Evolutionary conservation across 2,888 invertebrate species (phyloP).

Genomic region (Salticus scenicus): DNA sequence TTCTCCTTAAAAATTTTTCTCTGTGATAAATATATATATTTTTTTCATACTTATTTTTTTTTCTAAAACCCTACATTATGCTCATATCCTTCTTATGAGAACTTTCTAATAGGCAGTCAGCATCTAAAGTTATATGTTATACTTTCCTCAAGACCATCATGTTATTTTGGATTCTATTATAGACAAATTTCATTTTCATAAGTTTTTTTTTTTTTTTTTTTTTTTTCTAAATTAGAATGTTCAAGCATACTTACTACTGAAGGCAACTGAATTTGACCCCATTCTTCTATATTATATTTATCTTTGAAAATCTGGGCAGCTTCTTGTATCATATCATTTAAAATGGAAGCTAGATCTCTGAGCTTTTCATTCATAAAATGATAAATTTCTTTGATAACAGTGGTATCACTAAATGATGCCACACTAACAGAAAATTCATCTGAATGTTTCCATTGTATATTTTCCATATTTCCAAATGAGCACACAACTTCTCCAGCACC

Average conservation of each 20-base stretch:
- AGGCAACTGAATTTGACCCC: constrained; percentile 74
- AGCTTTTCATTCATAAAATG: constrained; percentile 79
- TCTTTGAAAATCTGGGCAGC: constrained; percentile 76
- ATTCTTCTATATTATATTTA: constrained; percentile 74
- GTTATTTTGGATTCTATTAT: too few species aligned
- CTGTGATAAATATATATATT: too few species aligned
- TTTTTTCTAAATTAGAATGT: too few species aligned
- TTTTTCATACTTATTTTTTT: too few species aligned
- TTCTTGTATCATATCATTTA: constrained; percentile 77
- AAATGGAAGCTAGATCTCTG: constrained; percentile 76
- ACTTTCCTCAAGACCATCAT: too few species aligned
- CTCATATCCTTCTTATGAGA: too few species aligned
- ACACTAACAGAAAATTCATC: constrained; percentile 50
- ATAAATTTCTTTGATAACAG: constrained; percentile 71
- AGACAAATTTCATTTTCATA: too few species aligned
- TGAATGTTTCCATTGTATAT: constrained; percentile 58
- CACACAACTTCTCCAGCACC: constrained; percentile 81
- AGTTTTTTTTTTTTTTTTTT: too few species aligned
- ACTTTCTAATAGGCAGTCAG: too few species aligned
- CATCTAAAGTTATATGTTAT: too few species aligned
- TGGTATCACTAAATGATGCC: constrained; percentile 32
- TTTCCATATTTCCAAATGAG: constrained; percentile 73
- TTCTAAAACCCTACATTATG: too few species aligned
- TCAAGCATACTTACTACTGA: constrained; percentile 73
- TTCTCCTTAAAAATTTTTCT: too few species aligned